A percentile compares a stretch with the other conserved stretches of the same genome.
Evolutionary conservation across 2,797 vertebrate genomes (phyloP).

Genomic region (Pseudochaenichthys georgianus): DNA sequence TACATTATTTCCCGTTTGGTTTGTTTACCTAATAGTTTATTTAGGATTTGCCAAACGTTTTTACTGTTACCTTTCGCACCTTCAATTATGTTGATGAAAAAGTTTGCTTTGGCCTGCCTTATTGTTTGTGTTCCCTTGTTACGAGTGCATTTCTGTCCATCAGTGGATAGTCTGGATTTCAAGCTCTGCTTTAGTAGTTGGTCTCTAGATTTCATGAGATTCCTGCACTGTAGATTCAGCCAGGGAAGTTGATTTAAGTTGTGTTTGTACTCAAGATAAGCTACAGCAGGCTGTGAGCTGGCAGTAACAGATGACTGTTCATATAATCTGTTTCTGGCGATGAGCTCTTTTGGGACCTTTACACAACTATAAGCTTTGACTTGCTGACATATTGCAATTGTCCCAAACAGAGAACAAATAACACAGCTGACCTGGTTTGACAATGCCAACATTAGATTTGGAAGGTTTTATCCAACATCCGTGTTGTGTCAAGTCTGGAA

Average conservation of each 20-base stretch:
- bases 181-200: no score
- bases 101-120: no score
- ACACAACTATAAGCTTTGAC: conserved; percentile 18
- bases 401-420: conserved; percentile 2
- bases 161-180: no score
- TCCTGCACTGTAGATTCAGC: no score
- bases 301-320: conserved; percentile 1
- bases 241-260: conserved; percentile 31
- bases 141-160: no score
- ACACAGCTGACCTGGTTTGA: not conserved
- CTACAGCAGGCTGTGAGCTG: conserved; percentile 20
- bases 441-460: conserved; percentile 5
- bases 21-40: no score
- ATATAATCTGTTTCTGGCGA: not conserved
- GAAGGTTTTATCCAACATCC: not conserved
- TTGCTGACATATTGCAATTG: conserved; percentile 15
- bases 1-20: no score
- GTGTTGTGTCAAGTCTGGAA: not conserved
- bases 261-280: conserved; percentile 55
- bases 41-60: no score
- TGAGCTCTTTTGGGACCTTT: conserved; percentile 9
- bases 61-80: no score
- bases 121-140: no score
- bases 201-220: no score
- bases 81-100: no score